Base-by-base conservation (phyloP, 2,888 invertebrate genomes). In the Lepetodrilus schrolli region DNA sequence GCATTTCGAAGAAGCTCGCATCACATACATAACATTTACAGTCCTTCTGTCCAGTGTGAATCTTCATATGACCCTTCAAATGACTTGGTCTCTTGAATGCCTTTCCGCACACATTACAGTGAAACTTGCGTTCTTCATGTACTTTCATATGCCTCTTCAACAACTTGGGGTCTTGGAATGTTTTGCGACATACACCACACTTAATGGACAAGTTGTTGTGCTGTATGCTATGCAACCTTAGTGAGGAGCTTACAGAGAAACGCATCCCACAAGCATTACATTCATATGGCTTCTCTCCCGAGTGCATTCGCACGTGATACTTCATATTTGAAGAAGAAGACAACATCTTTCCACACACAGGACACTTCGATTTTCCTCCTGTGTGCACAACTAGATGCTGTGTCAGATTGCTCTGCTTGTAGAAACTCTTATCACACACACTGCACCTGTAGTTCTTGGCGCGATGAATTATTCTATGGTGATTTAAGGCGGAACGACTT, bases 91-190 rank as follows among this genome's bases (percentile, higher is more conserved):
- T 49, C 0, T 76, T 76, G 58, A 76, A 78, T 10, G 34, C 26
- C 38, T 80, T 80, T 0, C 78, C 78, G 75, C 78, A 80, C 21
- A 66, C 74, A 26, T 77, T 74, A 74, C 80, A 80, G 1, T 73
- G 58, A 75, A 78, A 77, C 10, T 48, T 68, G 50, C 80, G 78
- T 69, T 72, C 76, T 3, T 74, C 80, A 51, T 80, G 58, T 30
- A 10, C 17, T 10, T 13, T 30, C 1, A 30, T 17, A n/a, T 58
- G 58, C 34, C 58, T 58, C 7, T 7, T 7, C 34, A 58, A 34
- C 1, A 58, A 34, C n/a, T 30, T 30, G 3, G 58, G 58, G 34
- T 58, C 34, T n/a, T 17, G 23, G n/a, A 58, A 58, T n/a, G 17
- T 34, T 58, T 58, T 58, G 30, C 34, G 26, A 30, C 58, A 58